Base-by-base conservation (phyloP, 2,888 invertebrate genomes). In the Volucella inflata region DNA sequence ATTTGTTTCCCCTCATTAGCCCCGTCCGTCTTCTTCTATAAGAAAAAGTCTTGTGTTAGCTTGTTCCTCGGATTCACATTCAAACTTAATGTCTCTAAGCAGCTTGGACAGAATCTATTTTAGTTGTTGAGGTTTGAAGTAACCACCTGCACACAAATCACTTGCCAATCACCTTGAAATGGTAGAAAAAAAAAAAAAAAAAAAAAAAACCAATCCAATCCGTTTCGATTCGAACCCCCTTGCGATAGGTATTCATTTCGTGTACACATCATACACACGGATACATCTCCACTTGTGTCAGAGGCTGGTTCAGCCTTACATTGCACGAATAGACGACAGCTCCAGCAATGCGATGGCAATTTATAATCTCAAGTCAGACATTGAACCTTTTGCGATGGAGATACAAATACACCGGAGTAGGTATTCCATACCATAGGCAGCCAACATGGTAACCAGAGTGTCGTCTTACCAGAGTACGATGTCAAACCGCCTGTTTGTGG, bases 111-210 rank as follows among this genome's bases (percentile, higher is more conserved):
- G 6, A 30, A 6, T 30, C 30, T 30, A 30, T 30, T 30, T 30
- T 30, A 30, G 6, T 4, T 21, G 21, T 21, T 21, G 21, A 30
- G 2, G 30, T 30, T 30, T 30, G 30, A 30, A 30, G 30, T 30
- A 44, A 53, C 30, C 17, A 40, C 21, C 64, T 53, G 53, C 59
- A 80, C 57, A 38, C 17, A 14, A 16, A 80, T 75, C 75, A 70
- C 65, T 80, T 75, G 70, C 59, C 53, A 84, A 84, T 80, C 75
- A 76, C 79, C 84, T 80, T 84, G 75, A 76, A 82, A 71, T 74
- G 50, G 44, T 21, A 40, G 55, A 64, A 75, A 65, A 64, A 71
- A 70, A 57, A 65, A 57, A 44, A 53, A 11, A 62, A 70, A 16
- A 42, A 14, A 0, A 6, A 30, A 30, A 30, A 30, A 1, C 4